These are phyloP conservation scores for Rutilus rutilus DNA, from an alignment of 2,113 vertebrate genomes.

Conservation along the genomic window DNA sequence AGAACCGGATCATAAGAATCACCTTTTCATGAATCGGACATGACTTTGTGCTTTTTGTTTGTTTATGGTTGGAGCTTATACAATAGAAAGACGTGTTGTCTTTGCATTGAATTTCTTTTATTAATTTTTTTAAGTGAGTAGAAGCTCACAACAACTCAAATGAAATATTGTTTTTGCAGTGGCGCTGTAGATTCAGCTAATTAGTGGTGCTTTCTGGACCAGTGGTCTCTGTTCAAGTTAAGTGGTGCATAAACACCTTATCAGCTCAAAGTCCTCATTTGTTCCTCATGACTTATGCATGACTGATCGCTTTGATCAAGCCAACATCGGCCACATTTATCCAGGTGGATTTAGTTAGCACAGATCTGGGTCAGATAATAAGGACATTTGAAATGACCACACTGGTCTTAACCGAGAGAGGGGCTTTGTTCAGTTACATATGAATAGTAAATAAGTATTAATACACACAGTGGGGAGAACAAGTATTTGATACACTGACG, in stretches of 20 bases:
- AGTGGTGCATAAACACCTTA: background rate
- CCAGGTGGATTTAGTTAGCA: constrained; percentile 11
- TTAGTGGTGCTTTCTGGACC: background rate
- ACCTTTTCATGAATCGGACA: no score
- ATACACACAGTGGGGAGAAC: no score
- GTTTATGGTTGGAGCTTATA: background rate
- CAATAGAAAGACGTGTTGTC: background rate
- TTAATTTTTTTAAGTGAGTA: background rate
- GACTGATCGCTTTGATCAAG: background rate
- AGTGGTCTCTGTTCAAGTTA: background rate
- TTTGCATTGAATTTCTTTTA: background rate
- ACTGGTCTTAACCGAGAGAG: background rate
- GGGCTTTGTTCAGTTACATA: constrained; percentile 7
- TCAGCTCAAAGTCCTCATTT: constrained; percentile 8
- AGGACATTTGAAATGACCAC: background rate
- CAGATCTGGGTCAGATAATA: constrained; percentile 27
- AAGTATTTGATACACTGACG: no score
- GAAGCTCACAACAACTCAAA: background rate
- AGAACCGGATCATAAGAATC: no score
- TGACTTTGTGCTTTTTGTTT: background rate
- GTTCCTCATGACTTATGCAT: constrained; percentile 18
- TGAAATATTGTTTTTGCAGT: background rate
- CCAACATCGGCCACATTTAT: background rate
- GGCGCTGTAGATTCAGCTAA: background rate
- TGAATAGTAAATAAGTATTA: no score